Conservation (phyloP, 2,888 invertebrate species). For the Aspidiotus destructor region DNA sequence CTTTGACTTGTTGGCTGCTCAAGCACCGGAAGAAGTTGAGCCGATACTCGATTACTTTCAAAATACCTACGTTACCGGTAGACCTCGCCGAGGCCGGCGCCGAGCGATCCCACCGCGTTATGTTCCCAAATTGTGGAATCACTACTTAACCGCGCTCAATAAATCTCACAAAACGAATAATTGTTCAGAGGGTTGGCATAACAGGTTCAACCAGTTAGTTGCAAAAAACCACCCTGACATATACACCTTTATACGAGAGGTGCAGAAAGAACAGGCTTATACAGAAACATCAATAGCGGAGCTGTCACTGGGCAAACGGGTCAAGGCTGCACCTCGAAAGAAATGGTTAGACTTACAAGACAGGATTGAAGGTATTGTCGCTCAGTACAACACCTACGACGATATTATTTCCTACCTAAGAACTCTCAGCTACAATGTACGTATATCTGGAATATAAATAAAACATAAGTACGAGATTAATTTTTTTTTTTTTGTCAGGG, state of each 20-base stretch:
- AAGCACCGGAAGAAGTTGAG: not conserved
- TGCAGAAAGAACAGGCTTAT: no score
- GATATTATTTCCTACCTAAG: no score
- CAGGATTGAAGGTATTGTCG: no score
- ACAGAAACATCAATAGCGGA: not conserved
- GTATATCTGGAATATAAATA: no score
- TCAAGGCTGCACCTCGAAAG: no score
- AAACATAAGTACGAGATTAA: no score
- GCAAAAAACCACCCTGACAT: no score
- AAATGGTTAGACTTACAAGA: no score
- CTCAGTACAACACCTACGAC: no score
- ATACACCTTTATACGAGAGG: not conserved
- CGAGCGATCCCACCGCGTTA: not conserved
- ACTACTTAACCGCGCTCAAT: not conserved
- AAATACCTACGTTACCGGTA: not conserved
- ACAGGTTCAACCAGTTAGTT: no score
- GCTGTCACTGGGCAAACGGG: not conserved
- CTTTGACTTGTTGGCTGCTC: not conserved
- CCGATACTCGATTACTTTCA: not conserved
- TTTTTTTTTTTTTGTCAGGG: no score
- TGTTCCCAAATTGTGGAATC: not conserved
- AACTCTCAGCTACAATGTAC: no score
- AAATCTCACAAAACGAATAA: not conserved
- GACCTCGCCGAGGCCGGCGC: not conserved
- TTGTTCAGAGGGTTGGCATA: not conserved